Evolutionary conservation across 2,113 vertebrate species (phyloP), one percentile per base, ranked within the genome.

Genomic region (Chitala chitala): DNA sequence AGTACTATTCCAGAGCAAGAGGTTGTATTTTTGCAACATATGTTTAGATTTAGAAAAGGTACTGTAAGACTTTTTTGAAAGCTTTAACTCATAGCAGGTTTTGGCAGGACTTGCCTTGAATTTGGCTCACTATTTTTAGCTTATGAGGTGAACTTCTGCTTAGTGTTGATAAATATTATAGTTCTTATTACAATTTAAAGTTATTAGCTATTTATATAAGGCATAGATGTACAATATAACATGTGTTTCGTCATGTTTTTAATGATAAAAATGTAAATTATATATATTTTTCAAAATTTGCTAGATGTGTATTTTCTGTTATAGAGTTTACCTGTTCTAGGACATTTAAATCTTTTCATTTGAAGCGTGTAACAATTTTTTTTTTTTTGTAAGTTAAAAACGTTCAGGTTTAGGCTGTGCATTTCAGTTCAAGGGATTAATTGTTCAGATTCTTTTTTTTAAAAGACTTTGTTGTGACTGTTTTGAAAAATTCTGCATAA

Each of bases 181-280:
- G 40, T 75, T 73, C 71, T 78, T 80, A 77, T 50, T 75, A 80
- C 75, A 58, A 78, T 78, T 80, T 66, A 78, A 75, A 66, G 38
- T 44, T 26, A 20, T 46, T 42, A 68, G 64, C 13, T 81, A 79
- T 79, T 79, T 81, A 76, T 82, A 84, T 79, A 72, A 77, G 75
- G 73, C 78, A 71, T 82, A 76, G 76, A 69, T 78, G 74, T 76
- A 64, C 33, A 75, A 72, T 71, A 74, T 68, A 66, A 42, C 26
- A 46, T 68, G 64, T 4, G 64, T 68, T 24, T 68, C 46, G 75
- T 77, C 64, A 72, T 73, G 73, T 78, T 80, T 83, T 66, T 83
- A 81, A n/a, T 71, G 69, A 81, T 81, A 83, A 79, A 78, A 77
- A 59, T 83, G 81, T 77, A 81, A 24, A 83, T 77, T 72, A 69